Percentiles rank a stretch among this genome's conserved stretches.
Evolutionary conservation across 2,797 vertebrate species (phyloP).

Genomic region (Todus mexicanus): DNA sequence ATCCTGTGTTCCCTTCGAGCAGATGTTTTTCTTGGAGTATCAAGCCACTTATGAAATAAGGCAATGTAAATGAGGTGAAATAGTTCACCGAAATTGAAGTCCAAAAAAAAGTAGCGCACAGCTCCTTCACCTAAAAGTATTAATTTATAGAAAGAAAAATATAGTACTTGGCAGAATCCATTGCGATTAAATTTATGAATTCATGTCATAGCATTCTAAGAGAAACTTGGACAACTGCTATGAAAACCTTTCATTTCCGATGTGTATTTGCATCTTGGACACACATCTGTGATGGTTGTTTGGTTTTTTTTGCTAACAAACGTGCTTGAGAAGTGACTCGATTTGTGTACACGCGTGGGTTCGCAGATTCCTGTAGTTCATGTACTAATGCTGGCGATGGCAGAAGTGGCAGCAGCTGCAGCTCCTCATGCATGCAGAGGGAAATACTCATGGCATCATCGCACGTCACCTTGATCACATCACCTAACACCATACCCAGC

Average conservation of each 20-base stretch:
- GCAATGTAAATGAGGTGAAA: background rate
- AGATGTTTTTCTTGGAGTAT: background rate
- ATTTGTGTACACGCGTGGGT: background rate
- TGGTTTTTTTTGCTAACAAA: background rate
- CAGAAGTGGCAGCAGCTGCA: slow-evolving; percentile 38
- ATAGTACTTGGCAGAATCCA: background rate
- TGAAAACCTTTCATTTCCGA: background rate
- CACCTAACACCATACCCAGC: background rate
- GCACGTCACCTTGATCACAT: background rate
- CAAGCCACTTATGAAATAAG: background rate
- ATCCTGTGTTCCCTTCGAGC: background rate
- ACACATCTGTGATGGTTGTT: background rate
- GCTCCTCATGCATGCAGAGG: background rate
- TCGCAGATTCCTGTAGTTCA: background rate
- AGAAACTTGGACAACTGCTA: background rate
- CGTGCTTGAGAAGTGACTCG: background rate
- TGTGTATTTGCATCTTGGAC: slow-evolving; percentile 14
- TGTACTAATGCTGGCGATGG: background rate
- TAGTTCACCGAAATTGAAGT: background rate
- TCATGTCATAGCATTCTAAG: background rate
- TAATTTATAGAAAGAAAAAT: background rate
- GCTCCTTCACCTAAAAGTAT: background rate
- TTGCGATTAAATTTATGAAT: background rate
- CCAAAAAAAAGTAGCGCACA: background rate
- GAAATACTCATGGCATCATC: background rate